These are phyloP conservation scores for Cosmorhoe ocellata DNA, from an alignment of 2,888 invertebrate genomes.

Conservation along the genomic window DNA sequence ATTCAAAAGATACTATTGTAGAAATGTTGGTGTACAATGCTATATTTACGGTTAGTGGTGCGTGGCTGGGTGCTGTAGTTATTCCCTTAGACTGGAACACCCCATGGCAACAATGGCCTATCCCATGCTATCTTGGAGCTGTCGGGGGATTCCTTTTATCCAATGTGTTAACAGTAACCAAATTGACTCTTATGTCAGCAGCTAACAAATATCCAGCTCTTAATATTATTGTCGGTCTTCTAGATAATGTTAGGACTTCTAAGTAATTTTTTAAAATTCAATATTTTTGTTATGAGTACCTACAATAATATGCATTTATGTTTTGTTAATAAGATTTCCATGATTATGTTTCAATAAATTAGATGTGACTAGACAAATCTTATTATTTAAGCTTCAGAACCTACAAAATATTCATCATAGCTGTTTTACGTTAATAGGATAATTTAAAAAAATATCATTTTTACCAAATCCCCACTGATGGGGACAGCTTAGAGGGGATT, in stretches of 20 bases:
- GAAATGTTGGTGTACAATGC: conserved; percentile 83
- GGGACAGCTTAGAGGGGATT: no score
- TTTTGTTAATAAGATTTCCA: background rate
- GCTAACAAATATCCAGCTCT: conserved; percentile 64
- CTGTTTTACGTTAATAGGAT: no score
- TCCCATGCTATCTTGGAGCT: conserved; percentile 87
- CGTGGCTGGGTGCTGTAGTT: conserved; percentile 92
- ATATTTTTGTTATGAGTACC: conserved; percentile 18
- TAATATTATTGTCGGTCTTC: conserved; percentile 53
- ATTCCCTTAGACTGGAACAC: conserved; percentile 96
- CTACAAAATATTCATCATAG: no score
- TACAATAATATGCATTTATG: conserved; percentile 22
- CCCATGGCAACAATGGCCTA: conserved; percentile 93
- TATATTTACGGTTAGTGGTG: conserved; percentile 85
- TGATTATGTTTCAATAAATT: no score
- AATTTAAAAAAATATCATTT: no score
- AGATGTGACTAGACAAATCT: no score
- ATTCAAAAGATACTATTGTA: conserved; percentile 75
- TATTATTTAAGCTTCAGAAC: no score
- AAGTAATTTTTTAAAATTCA: conserved; percentile 45
- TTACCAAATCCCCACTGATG: no score
- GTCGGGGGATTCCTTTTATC: conserved; percentile 83
- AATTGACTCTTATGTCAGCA: conserved; percentile 60
- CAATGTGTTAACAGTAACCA: conserved; percentile 79
- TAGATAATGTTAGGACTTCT: conserved; percentile 54